These are phyloP conservation scores for Acanthiza pusilla DNA, from an alignment of 2,797 vertebrate species.

Conservation along the genomic window DNA sequence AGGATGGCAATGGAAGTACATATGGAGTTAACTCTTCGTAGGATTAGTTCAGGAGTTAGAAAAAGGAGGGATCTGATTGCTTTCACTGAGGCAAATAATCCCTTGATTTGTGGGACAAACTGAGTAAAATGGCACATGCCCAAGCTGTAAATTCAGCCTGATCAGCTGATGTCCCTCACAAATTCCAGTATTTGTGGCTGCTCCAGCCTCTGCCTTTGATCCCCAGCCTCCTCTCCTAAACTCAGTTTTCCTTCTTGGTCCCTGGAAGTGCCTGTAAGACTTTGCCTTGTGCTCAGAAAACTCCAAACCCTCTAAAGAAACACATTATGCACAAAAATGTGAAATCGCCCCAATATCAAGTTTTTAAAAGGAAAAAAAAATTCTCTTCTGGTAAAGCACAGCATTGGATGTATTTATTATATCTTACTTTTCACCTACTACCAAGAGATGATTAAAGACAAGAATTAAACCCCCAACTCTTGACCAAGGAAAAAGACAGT, in stretches of 20 bases:
- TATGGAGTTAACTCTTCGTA: not conserved
- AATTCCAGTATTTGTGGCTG: not conserved
- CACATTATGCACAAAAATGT: not conserved
- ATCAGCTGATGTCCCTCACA: not conserved
- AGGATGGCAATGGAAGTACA: not conserved
- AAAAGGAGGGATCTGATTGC: not conserved
- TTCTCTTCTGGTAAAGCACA: not conserved
- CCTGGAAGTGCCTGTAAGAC: not conserved
- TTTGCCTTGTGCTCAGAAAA: not conserved
- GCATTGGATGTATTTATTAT: not conserved
- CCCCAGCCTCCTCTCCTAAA: not conserved
- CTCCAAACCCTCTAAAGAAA: not conserved
- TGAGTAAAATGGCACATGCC: not conserved
- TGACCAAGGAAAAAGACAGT: not conserved
- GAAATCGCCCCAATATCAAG: not conserved
- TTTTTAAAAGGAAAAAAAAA: not conserved
- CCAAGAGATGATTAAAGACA: not conserved
- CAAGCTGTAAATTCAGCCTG: not conserved
- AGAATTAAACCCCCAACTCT: not conserved
- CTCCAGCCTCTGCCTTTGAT: accelerated
- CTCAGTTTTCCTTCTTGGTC: not conserved
- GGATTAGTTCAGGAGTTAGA: not conserved
- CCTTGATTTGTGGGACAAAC: slow-evolving; percentile 1
- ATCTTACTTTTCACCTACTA: not conserved
- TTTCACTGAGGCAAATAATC: not conserved